These are phyloP conservation scores for Theretra japonica DNA, from an alignment of 2,888 invertebrate species.

Conservation along the genomic window DNA sequence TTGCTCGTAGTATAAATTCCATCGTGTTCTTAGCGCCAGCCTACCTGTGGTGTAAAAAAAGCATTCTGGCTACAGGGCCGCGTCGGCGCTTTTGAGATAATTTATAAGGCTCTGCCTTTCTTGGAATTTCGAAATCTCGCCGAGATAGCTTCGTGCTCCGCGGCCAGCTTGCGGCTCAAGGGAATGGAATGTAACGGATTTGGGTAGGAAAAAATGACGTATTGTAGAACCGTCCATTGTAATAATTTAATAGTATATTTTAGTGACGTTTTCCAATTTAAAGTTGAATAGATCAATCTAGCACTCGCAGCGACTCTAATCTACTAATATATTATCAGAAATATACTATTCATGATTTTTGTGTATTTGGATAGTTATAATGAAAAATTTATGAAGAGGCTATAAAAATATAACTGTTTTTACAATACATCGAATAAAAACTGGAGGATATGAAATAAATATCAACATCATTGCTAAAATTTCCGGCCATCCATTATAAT, in stretches of 20 bases:
- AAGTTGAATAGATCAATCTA: slow-evolving; percentile 50
- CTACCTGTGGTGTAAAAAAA: slow-evolving; percentile 83
- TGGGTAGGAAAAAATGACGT: slow-evolving; percentile 74
- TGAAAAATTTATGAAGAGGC: no score
- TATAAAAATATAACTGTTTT: no score
- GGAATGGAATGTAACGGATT: slow-evolving; percentile 83
- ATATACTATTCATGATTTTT: background rate
- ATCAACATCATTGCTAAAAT: background rate
- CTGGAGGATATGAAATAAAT: background rate
- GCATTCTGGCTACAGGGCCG: slow-evolving; percentile 79
- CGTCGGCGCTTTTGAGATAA: slow-evolving; percentile 84
- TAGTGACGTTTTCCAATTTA: slow-evolving; percentile 61
- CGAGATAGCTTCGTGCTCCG: slow-evolving; percentile 68
- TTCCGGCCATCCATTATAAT: background rate
- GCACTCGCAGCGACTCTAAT: slow-evolving; percentile 22
- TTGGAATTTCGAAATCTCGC: slow-evolving; percentile 83
- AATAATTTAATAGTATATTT: slow-evolving; percentile 53
- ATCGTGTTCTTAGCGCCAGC: slow-evolving; percentile 79
- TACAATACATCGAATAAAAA: no score
- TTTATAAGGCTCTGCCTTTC: slow-evolving; percentile 84
- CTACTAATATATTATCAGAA: background rate
- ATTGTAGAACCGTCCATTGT: slow-evolving; percentile 65
- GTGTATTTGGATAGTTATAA: no score
- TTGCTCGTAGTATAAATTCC: slow-evolving; percentile 72
- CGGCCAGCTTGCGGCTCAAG: slow-evolving; percentile 66